phyloP scores from a whole-genome alignment of 37 sponge, comb jelly and placozoan species.

The Cladorhizidae sp. region DNA sequence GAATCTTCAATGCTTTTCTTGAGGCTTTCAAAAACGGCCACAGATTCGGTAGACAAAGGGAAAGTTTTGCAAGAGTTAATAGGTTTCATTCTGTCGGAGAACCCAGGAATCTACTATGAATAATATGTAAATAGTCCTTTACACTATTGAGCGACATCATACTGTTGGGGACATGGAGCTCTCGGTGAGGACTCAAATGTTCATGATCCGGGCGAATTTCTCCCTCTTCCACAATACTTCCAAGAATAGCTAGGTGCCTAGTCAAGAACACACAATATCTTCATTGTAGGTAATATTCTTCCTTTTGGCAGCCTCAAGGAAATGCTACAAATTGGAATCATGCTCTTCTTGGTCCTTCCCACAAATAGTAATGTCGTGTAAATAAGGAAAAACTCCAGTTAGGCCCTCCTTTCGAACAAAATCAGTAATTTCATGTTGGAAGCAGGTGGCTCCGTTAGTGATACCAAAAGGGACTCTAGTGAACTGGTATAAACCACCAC shows the following conservation, averaged over 20 bases:
- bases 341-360: neutral
- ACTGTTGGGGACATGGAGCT: neutral
- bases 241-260: neutral
- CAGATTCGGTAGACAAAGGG: neutral
- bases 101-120: neutral
- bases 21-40: too few species aligned
- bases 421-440: neutral
- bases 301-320: neutral
- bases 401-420: neutral
- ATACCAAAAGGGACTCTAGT: too few species aligned
- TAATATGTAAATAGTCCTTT: neutral
- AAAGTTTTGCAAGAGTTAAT: neutral
- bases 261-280: neutral
- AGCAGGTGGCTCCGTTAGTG: neutral
- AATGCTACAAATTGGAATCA: neutral
- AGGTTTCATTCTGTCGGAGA: neutral
- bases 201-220: neutral
- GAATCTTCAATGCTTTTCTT: too few species aligned
- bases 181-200: neutral
- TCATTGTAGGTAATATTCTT: constrained; percentile 3
- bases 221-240: neutral
- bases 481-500: too few species aligned
- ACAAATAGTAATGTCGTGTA: neutral
- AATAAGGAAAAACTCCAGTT: too few species aligned
- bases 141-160: neutral